Percentiles rank a stretch among this genome's conserved stretches.
These are phyloP conservation scores for Aphelenchoides avenae DNA, from an alignment of 1,140 invertebrate species.

Conservation along the genomic window DNA sequence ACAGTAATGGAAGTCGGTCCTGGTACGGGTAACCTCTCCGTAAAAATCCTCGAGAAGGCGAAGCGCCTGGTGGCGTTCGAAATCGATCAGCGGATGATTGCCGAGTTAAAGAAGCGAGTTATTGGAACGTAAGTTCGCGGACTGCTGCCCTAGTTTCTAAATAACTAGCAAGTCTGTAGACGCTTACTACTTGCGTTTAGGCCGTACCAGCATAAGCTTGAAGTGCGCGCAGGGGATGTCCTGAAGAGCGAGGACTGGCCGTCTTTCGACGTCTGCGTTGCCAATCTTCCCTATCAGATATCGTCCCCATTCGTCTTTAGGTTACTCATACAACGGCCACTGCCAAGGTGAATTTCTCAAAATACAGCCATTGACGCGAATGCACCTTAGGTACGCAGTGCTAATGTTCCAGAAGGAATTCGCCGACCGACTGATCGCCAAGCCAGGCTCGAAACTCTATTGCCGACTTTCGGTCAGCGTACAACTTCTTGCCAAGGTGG, in stretches of 20 bases:
- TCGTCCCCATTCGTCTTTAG: conserved; percentile 97
- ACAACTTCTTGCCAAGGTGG: conserved; percentile 86
- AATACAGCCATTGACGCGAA: no score
- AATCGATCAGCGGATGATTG: conserved; percentile 86
- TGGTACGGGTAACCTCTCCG: conserved; percentile 86
- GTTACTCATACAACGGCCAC: conserved; percentile 77
- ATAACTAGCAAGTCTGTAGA: no score
- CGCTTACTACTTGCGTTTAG: conserved; percentile 65
- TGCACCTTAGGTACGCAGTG: conserved; percentile 85
- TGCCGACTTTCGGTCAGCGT: conserved; percentile 93
- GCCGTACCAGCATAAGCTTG: conserved; percentile 76
- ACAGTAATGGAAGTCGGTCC: conserved; percentile 94
- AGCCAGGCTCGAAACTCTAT: conserved; percentile 94
- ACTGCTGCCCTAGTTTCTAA: no score
- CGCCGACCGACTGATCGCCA: conserved; percentile 89
- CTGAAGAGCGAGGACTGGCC: conserved; percentile 76
- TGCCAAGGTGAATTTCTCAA: conserved; percentile 63
- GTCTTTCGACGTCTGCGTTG: conserved; percentile 98
- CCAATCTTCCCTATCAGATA: conserved; percentile 97
- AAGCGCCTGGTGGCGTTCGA: conserved; percentile 97
- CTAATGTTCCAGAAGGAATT: conserved; percentile 99
- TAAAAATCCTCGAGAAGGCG: conserved; percentile 82
- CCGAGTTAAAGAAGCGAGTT: conserved; percentile 94
- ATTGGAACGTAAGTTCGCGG: conserved; percentile 71
- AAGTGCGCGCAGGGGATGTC: conserved; percentile 94